Percentiles rank a stretch among this genome's conserved stretches.
phyloP scores from a whole-genome alignment of 2,113 vertebrate species.

The Crotalus viridis region DNA sequence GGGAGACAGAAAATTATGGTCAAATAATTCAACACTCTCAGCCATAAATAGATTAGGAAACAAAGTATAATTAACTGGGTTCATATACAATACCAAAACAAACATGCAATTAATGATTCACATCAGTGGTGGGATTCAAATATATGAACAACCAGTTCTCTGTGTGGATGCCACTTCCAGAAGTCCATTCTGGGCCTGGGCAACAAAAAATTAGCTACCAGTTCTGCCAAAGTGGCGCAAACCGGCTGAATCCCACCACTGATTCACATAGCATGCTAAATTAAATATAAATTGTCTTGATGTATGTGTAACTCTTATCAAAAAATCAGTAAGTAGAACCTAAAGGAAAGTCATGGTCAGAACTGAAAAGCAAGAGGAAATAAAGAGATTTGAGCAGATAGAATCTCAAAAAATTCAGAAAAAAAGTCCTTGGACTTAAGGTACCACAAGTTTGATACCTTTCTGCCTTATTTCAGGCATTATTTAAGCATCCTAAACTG shows the following conservation, averaged over 20 bases:
- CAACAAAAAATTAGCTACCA: too few relatives aligned
- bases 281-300: not conserved
- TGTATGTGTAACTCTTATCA: not conserved
- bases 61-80: not conserved
- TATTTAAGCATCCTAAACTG: not conserved
- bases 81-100: not conserved
- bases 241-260: not conserved
- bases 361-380: not conserved
- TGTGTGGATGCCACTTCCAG: too few relatives aligned
- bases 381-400: not conserved
- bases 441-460: not conserved
- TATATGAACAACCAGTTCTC: too few relatives aligned
- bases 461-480: not conserved
- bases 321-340: not conserved
- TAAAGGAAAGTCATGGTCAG: not conserved
- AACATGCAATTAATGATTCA: not conserved
- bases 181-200: too few relatives aligned
- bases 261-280: not conserved
- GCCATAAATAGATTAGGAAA: not conserved
- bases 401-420: not conserved
- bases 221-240: too few relatives aligned
- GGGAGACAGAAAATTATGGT: not conserved
- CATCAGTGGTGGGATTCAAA: not conserved
- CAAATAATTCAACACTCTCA: not conserved
- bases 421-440: not conserved